Evolutionary conservation across 2,113 vertebrate species (phyloP).

Genomic region (Bambusicola thoracicus): DNA sequence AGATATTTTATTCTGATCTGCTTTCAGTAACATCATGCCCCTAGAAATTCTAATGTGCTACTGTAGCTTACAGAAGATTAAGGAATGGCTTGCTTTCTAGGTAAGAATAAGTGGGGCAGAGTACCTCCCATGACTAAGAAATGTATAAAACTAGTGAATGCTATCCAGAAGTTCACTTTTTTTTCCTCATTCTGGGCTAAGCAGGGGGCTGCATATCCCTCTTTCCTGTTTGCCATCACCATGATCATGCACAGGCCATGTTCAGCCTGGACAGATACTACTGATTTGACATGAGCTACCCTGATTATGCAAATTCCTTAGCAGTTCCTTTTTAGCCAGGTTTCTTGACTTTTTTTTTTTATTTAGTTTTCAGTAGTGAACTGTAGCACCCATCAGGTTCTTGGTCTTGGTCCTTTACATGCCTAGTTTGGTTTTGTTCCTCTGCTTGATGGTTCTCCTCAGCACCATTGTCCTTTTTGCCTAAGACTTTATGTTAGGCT

Average conservation of each 20-base stretch:
- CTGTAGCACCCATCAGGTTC: background rate
- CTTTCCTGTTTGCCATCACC: background rate
- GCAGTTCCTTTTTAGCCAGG: background rate
- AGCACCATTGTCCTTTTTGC: background rate
- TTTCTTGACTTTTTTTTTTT: background rate
- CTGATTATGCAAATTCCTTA: background rate
- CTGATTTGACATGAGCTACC: background rate
- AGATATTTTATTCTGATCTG: background rate
- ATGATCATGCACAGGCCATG: background rate
- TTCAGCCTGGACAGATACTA: background rate
- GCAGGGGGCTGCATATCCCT: background rate
- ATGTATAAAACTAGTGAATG: background rate
- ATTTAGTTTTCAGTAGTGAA: background rate
- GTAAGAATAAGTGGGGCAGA: background rate
- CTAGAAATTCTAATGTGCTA: background rate
- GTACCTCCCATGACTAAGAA: background rate
- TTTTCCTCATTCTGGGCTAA: background rate
- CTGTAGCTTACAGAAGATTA: background rate
- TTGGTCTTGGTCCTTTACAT: background rate
- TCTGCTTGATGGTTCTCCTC: background rate
- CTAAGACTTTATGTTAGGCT: background rate
- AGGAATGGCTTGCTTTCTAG: background rate
- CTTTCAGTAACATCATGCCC: background rate
- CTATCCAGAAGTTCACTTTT: background rate
- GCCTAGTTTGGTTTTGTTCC: background rate